These are phyloP conservation scores for Keiferia lycopersicella DNA, from an alignment of 2,888 invertebrate genomes.

Conservation along the genomic window DNA sequence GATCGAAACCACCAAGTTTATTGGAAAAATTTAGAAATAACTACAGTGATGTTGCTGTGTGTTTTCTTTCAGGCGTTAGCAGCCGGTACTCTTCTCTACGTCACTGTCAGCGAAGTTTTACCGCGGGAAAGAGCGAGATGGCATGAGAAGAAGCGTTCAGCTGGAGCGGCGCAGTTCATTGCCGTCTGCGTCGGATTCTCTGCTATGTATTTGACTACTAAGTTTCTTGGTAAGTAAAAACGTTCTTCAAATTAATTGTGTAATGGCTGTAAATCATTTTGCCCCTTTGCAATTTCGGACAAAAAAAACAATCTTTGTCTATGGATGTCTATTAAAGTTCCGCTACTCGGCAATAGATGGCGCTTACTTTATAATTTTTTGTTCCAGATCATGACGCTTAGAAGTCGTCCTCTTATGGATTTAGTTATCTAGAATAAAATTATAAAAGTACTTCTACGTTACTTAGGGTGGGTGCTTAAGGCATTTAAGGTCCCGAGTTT, in stretches of 20 bases:
- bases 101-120: conserved; percentile 88
- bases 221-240: conserved; percentile 76
- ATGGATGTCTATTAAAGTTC: neutral
- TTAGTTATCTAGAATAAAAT: too few relatives aligned
- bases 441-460: too few relatives aligned
- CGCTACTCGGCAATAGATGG: conserved; percentile 22
- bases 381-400: conserved; percentile 57
- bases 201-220: conserved; percentile 83
- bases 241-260: neutral
- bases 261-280: neutral
- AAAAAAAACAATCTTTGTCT: neutral
- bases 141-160: conserved; percentile 81
- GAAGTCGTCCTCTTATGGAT: too few relatives aligned
- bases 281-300: neutral
- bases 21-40: too few relatives aligned
- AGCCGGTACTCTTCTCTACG: conserved; percentile 88
- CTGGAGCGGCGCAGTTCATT: conserved; percentile 84
- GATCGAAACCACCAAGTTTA: neutral
- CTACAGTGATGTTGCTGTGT: neutral
- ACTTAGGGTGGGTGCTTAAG: too few relatives aligned
- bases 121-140: conserved; percentile 88
- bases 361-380: conserved; percentile 24
- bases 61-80: conserved; percentile 81
- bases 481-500: too few relatives aligned
- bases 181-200: conserved; percentile 83